phyloP scores from a whole-genome alignment of 2,113 vertebrate genomes.

The Aphelocoma coerulescens region DNA sequence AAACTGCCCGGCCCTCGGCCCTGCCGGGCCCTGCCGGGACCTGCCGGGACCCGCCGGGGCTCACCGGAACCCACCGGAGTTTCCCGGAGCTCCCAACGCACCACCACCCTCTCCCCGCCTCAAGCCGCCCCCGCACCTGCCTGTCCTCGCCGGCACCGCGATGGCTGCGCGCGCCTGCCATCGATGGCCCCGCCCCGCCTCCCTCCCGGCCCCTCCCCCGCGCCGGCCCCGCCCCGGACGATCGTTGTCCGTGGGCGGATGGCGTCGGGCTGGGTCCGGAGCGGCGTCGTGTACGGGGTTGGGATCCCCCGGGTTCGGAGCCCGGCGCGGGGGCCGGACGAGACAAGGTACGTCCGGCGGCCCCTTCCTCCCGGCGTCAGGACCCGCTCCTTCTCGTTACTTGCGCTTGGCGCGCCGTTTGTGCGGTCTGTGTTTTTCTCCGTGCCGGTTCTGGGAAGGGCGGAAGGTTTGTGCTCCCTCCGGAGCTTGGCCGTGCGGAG shows the following conservation, averaged over 20 bases:
- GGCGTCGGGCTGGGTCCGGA: too few relatives aligned
- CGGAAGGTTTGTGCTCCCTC: not conserved
- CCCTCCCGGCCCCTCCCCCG: too few relatives aligned
- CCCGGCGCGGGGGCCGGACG: too few relatives aligned
- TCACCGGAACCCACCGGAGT: rapidly evolving
- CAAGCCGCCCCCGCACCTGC: rapidly evolving
- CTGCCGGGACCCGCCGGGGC: rapidly evolving
- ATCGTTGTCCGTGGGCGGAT: not conserved
- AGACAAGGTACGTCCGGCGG: not conserved
- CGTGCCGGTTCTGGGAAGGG: not conserved
- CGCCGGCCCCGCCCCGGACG: too few relatives aligned
- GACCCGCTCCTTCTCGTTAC: not conserved
- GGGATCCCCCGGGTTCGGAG: not conserved
- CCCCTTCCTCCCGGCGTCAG: not conserved
- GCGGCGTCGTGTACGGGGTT: rapidly evolving
- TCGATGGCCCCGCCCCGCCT: not conserved
- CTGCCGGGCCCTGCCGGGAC: rapidly evolving
- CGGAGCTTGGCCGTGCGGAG: not conserved
- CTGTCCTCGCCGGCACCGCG: rapidly evolving
- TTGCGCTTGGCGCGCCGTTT: not conserved
- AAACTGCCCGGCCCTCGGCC: not conserved
- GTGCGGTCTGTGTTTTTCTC: not conserved
- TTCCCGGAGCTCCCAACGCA: rapidly evolving
- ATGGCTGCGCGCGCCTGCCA: not conserved
- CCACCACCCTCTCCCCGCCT: rapidly evolving